phyloP scores from a whole-genome alignment of 2,113 vertebrate species.

The Ceyx margarethae region DNA sequence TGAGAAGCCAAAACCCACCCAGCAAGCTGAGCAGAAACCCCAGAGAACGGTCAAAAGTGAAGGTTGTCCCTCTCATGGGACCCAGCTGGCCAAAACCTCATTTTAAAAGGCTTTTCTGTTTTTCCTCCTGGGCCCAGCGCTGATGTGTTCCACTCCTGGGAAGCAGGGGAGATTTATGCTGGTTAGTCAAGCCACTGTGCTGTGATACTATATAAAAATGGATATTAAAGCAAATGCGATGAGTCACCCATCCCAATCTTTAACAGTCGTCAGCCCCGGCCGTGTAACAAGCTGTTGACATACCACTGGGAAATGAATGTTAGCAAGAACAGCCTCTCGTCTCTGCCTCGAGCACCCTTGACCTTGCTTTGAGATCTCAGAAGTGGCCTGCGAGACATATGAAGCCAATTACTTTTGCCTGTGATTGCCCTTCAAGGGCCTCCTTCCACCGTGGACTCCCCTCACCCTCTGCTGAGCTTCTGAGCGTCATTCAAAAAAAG shows the following conservation, averaged over 20 bases:
- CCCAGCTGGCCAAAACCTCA: neutral
- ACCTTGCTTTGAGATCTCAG: slow-evolving; percentile 26
- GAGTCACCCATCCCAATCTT: slow-evolving; percentile 40
- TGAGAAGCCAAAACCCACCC: neutral
- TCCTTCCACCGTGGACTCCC: neutral
- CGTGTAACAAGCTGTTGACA: neutral
- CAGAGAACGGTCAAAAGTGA: neutral
- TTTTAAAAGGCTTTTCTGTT: neutral
- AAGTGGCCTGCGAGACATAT: neutral
- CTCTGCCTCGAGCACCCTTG: slow-evolving; percentile 41
- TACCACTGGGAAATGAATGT: slow-evolving; percentile 29
- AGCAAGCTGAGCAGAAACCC: neutral
- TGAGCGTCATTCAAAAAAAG: neutral
- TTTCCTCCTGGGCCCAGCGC: rapidly evolving
- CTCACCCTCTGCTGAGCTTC: neutral
- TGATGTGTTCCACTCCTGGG: slow-evolving; percentile 9
- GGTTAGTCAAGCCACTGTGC: neutral
- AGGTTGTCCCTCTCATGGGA: neutral
- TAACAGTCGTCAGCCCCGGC: neutral
- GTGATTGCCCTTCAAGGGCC: neutral
- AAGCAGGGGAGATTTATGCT: slow-evolving; percentile 23
- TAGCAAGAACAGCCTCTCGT: slow-evolving; percentile 21
- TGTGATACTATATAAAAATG: neutral
- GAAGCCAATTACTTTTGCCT: slow-evolving; percentile 13
- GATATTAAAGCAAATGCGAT: neutral